Evolutionary conservation across 1,140 invertebrate genomes (phyloP), one percentile per base, ranked within the genome.

Genomic region (Dreissena rostriformis): DNA sequence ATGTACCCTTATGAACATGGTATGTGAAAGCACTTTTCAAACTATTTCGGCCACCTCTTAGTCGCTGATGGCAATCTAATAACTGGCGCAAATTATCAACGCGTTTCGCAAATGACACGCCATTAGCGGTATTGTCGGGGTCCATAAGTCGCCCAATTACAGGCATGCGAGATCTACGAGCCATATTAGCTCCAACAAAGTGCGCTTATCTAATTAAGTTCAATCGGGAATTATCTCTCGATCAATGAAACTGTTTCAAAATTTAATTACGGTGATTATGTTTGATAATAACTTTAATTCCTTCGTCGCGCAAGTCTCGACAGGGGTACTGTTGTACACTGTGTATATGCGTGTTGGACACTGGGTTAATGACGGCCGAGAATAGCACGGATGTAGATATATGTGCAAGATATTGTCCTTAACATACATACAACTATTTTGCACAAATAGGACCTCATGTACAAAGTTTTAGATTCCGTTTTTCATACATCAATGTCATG

Each of bases 141-240:
- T 76, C 19, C 51, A 39, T 49, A 52, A 52, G 61, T 49, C 22
- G 22, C 15, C 55, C 74, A 76, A 76, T 76, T 76, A 65, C 5
- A 19, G 65, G 63, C 74, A 76, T 76, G 74, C 74, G 65, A 76
- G 11, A 19, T 24, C 24, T 24, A 65, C 55, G 65, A 76, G 29
- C 28, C 51, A 76, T 26, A 22, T 63, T 17, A 63, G 61, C 22
- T 76, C 26, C 39, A 51, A 63, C 57, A 76, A 63, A 63, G 55
- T 22, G 61, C 55, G 51, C 22, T 76, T 63, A 76, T 76, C 63
- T 39, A 63, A 76, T 29, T 39, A 65, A 63, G 26, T 28, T 51
- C 63, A 39, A 76, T 76, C 65, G n/a, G n/a, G 28, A 51, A n/a
- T 49, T n/a, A 76, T 49, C 29, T 14, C 14, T 49, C 22, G 49